Base-by-base conservation (phyloP, 2,113 vertebrate genomes). In the Eidolon helvum region DNA sequence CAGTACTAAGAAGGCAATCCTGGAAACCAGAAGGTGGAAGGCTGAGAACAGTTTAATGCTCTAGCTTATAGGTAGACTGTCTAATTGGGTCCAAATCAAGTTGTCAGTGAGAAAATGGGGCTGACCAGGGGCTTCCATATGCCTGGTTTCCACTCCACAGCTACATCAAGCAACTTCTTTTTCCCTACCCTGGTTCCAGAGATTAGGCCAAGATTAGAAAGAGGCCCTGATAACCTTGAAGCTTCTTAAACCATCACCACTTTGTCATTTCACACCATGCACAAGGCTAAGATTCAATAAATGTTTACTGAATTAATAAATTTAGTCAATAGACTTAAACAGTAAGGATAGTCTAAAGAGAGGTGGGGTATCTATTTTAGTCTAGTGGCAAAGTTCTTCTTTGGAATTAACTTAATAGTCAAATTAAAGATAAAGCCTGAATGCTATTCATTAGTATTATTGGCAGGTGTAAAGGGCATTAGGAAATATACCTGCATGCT, bases 281-380 rank as follows among this genome's bases (percentile, higher is more conserved):
- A 95, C 33, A 71, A 82, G 75, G 33, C 30, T 43, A 95, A 77
- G 43, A 96, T 86, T 94, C 59, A 91, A 71, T 79, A 71, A 83
- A 65, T 80, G 6, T 53, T 92, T 43, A 78, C 4, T 63, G 7
- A 90, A 95, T 94, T 93, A 87, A 74, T 59, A 69, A 24, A 66
- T 63, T n/a, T n/a, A 83, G 50, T 93, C 24, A 48, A 50, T 43
- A 91, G 50, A 75, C 78, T 74, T 96, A 89, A 85, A 78, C 33
- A 55, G 85, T 53, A 28, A 89, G 33, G 14, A 40, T 66, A 90
- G 18, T 63, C 65, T 95, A 80, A 95, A 84, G 18, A 63, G 22
- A 87, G 16, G 33, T 88, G n/a, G 24, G 21, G 3, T 66, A 55
- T 71, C 79, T 63, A 63, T 74, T 78, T 92, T 90, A 87, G 33